Percentiles rank a stretch among this genome's conserved stretches.
Conservation (phyloP, 1,140 invertebrate species). For the Cecropterus lyciades region DNA sequence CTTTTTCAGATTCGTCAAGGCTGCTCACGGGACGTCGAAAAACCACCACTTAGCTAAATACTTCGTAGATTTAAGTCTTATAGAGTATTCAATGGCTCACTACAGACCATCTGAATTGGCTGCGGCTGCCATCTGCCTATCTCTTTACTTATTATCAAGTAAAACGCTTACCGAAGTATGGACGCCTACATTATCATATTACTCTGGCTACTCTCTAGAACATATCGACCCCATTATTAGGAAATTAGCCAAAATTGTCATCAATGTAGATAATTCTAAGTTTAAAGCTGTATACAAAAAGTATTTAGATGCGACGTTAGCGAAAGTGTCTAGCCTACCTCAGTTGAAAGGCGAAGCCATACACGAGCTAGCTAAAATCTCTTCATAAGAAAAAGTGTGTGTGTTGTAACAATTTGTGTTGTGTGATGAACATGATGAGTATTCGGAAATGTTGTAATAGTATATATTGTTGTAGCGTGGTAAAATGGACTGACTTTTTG, state of each 20-base stretch:
- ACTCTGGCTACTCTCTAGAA: slow-evolving; percentile 86
- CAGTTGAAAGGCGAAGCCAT: slow-evolving; percentile 82
- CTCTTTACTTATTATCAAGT: slow-evolving; percentile 80
- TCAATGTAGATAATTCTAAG: slow-evolving; percentile 85
- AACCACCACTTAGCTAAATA: slow-evolving; percentile 97
- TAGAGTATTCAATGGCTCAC: slow-evolving; percentile 93
- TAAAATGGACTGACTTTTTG: slow-evolving; percentile 55
- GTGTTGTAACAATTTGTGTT: slow-evolving; percentile 34
- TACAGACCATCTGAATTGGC: slow-evolving; percentile 90
- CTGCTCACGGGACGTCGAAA: slow-evolving; percentile 86
- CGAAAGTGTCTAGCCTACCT: slow-evolving; percentile 85
- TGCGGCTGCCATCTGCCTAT: slow-evolving; percentile 84
- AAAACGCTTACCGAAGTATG: slow-evolving; percentile 80
- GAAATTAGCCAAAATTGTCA: slow-evolving; percentile 85
- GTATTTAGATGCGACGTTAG: slow-evolving; percentile 85
- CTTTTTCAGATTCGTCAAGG: slow-evolving; percentile 86
- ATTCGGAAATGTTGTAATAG: slow-evolving; percentile 23
- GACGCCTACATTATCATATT: slow-evolving; percentile 86
- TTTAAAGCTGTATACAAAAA: slow-evolving; percentile 87
- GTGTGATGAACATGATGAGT: slow-evolving; percentile 29
- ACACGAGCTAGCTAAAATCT: slow-evolving; percentile 52
- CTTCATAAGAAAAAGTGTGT: slow-evolving; percentile 23
- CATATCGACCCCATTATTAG: slow-evolving; percentile 86
- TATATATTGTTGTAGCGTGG: slow-evolving; percentile 28
- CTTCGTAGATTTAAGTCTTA: slow-evolving; percentile 93